These are phyloP conservation scores for Rhabdornis inornatus DNA, from an alignment of 2,113 vertebrate genomes.

Conservation along the genomic window DNA sequence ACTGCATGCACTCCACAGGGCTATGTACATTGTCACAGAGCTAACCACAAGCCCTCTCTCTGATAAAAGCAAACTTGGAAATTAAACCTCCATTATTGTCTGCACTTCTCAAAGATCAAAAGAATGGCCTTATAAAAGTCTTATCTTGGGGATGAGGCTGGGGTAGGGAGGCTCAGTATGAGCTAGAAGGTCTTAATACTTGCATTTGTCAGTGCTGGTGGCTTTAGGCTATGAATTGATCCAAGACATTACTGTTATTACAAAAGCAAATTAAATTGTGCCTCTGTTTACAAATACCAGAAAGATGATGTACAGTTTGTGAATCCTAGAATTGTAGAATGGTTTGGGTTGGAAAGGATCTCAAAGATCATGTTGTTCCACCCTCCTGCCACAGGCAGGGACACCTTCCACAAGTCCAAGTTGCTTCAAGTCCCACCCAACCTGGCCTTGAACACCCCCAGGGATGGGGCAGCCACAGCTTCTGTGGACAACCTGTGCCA, in stretches of 20 bases:
- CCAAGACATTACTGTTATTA: not conserved
- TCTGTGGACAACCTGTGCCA: not conserved
- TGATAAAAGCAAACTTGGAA: not conserved
- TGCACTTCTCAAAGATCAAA: not conserved
- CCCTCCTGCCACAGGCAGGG: not conserved
- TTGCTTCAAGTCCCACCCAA: not conserved
- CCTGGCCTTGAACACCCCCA: not conserved
- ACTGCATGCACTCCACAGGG: not conserved
- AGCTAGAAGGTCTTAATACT: not conserved
- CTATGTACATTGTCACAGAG: not conserved
- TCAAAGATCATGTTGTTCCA: not conserved
- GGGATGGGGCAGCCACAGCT: not conserved
- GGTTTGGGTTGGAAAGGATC: not conserved
- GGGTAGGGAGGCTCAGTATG: too few relatives aligned
- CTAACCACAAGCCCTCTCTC: not conserved
- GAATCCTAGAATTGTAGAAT: not conserved
- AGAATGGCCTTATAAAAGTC: not conserved
- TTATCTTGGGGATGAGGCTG: not conserved
- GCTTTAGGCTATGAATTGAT: not conserved
- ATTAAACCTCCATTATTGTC: not conserved
- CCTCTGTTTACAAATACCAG: not conserved
- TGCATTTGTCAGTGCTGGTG: not conserved
- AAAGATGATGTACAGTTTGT: not conserved
- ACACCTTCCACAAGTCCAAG: accelerated
- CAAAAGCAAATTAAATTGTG: not conserved